A percentile compares a stretch with the other conserved stretches of the same genome.
phyloP scores from a whole-genome alignment of 2,888 invertebrate genomes.

The Neuroscelio doddi region DNA sequence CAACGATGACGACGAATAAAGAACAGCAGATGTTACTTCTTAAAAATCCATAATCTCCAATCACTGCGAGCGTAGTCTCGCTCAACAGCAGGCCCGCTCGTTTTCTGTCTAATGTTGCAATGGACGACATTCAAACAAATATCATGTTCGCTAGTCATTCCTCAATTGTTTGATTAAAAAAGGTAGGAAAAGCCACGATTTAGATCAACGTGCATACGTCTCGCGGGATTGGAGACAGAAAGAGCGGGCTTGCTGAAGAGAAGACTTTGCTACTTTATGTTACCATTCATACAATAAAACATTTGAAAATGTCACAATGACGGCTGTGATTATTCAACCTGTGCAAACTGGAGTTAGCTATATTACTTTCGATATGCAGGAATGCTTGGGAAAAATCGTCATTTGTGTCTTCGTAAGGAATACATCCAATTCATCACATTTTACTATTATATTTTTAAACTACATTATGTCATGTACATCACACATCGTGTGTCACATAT shows the following conservation, averaged over 20 bases:
- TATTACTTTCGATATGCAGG: too few relatives aligned
- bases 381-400: too few relatives aligned
- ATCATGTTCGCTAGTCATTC: slow-evolving; percentile 1
- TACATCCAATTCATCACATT: background rate
- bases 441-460: slow-evolving; percentile 8
- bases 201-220: background rate
- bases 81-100: slow-evolving; percentile 13
- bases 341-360: background rate
- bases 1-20: slow-evolving; percentile 21
- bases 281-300: background rate
- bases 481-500: slow-evolving; percentile 4
- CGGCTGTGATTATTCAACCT: background rate
- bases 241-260: slow-evolving; percentile 3
- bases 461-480: slow-evolving; percentile 7
- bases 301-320: background rate
- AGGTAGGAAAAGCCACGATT: background rate
- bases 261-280: slow-evolving; percentile 1
- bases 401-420: too few relatives aligned
- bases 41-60: slow-evolving; percentile 16
- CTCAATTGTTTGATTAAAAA: background rate
- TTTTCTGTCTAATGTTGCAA: background rate
- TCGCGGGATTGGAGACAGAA: slow-evolving; percentile 5
- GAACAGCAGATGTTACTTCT: background rate
- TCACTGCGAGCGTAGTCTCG: slow-evolving; percentile 31
- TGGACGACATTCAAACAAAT: background rate